Percentiles rank a stretch among this genome's conserved stretches.
Evolutionary conservation across 2,113 vertebrate genomes (phyloP).

Genomic region (Python bivittatus): DNA sequence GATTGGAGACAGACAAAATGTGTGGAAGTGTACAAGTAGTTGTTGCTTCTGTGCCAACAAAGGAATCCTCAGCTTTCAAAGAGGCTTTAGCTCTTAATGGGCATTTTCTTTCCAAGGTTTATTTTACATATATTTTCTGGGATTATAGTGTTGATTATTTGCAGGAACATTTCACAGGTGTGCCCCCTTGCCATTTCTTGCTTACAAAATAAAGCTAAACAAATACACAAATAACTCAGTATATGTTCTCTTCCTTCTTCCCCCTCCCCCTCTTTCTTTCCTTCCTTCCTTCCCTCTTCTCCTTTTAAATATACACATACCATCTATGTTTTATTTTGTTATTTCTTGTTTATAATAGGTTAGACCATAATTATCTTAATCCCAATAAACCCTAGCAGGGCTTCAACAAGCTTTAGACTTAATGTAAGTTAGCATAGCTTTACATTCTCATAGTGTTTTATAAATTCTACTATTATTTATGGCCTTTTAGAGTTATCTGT

Average conservation of each 20-base stretch:
- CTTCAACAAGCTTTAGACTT: background rate
- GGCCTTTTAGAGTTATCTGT: no score
- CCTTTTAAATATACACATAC: background rate
- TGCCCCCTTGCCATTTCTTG: background rate
- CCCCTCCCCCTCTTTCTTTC: no score
- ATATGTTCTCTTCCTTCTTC: background rate
- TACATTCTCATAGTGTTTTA: background rate
- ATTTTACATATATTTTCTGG: background rate
- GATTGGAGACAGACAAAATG: background rate
- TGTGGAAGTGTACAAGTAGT: background rate
- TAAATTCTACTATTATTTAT: background rate
- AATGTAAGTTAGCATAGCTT: background rate
- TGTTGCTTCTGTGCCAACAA: background rate
- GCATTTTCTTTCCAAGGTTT: background rate
- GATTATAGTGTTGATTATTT: background rate
- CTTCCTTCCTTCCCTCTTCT: background rate
- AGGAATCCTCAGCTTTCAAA: background rate
- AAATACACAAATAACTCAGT: background rate
- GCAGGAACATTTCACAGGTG: background rate
- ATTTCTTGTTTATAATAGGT: no score
- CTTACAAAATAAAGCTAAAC: background rate
- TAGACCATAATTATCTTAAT: background rate
- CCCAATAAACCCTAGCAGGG: background rate
- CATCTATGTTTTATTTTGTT: background rate
- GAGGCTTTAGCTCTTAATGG: background rate